phyloP scores from a whole-genome alignment of 2,113 vertebrate species.

The Antennarius striatus region DNA sequence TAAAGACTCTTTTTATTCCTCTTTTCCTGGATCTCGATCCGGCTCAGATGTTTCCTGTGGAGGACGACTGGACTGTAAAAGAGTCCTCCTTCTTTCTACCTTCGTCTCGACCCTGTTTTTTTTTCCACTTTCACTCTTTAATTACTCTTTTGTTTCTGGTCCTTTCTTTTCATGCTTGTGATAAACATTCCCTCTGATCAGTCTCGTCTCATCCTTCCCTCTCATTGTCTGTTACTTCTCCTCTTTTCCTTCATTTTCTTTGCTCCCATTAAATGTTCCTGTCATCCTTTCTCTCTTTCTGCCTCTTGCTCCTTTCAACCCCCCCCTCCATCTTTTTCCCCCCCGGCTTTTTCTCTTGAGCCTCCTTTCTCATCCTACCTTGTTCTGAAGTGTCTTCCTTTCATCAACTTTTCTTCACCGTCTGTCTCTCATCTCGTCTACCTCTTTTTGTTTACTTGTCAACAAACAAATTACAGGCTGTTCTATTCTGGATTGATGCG shows the following conservation, averaged over 20 bases:
- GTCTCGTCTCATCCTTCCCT: constrained; percentile 19
- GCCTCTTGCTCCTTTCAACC: neutral
- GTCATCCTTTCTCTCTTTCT: constrained; percentile 13
- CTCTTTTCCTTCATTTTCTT: neutral
- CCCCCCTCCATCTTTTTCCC: neutral
- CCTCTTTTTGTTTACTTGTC: constrained; percentile 41
- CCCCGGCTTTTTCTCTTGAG: neutral
- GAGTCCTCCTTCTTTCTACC: constrained; percentile 14
- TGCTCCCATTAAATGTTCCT: constrained; percentile 28
- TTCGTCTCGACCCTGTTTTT: constrained; percentile 32
- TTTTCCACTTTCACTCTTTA: constrained; percentile 11
- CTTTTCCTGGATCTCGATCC: neutral
- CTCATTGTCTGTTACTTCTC: constrained; percentile 11
- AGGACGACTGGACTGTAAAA: neutral
- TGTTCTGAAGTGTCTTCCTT: constrained; percentile 5
- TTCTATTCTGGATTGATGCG: neutral
- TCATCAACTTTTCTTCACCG: neutral
- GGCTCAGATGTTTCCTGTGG: constrained; percentile 6
- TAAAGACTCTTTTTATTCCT: constrained; percentile 3
- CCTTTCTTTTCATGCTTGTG: constrained; percentile 5
- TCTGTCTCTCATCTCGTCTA: constrained; percentile 20
- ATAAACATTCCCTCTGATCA: constrained; percentile 24
- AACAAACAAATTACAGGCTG: constrained; percentile 39
- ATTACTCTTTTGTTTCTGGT: neutral
- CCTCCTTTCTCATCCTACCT: neutral